phyloP scores from a whole-genome alignment of 2,888 invertebrate species.

The Heliothis peltigera region DNA sequence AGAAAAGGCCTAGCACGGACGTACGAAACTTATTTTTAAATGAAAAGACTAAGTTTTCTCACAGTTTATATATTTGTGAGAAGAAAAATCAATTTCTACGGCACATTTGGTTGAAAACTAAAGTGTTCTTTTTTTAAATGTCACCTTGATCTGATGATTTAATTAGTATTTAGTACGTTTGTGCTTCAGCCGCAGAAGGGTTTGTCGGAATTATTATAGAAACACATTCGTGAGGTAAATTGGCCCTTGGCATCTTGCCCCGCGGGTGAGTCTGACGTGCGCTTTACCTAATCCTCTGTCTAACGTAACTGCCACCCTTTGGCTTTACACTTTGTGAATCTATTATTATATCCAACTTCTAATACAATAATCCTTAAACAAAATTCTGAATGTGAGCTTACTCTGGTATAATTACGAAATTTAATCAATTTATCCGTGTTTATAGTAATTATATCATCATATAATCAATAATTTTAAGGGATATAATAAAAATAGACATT shows the following conservation, averaged over 20 bases:
- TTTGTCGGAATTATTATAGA: conserved; percentile 11
- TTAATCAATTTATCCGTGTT: conserved; percentile 35
- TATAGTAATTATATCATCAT: conserved; percentile 41
- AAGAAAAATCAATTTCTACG: too few species aligned
- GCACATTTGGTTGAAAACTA: too few species aligned
- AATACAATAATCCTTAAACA: conserved; percentile 15
- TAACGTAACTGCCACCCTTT: conserved; percentile 30
- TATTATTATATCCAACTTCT: conserved; percentile 28
- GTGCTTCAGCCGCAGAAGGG: conserved; percentile 6
- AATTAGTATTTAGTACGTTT: background rate
- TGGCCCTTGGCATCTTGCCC: conserved; percentile 6
- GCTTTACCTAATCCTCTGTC: conserved; percentile 19
- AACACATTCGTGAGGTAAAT: conserved; percentile 20
- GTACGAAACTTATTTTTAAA: background rate
- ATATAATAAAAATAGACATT: conserved; percentile 33
- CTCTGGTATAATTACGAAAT: conserved; percentile 29
- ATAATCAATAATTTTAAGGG: conserved; percentile 55
- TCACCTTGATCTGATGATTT: too few species aligned
- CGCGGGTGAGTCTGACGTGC: conserved; percentile 3
- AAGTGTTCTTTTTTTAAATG: too few species aligned
- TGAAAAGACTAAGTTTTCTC: too few species aligned
- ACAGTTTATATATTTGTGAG: too few species aligned
- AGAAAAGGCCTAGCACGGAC: background rate
- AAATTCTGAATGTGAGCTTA: conserved; percentile 50
- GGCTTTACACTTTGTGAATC: conserved; percentile 41